Percentiles rank a stretch among this genome's conserved stretches.
These are phyloP conservation scores for Keiferia lycopersicella DNA, from an alignment of 2,888 invertebrate species.

Conservation along the genomic window DNA sequence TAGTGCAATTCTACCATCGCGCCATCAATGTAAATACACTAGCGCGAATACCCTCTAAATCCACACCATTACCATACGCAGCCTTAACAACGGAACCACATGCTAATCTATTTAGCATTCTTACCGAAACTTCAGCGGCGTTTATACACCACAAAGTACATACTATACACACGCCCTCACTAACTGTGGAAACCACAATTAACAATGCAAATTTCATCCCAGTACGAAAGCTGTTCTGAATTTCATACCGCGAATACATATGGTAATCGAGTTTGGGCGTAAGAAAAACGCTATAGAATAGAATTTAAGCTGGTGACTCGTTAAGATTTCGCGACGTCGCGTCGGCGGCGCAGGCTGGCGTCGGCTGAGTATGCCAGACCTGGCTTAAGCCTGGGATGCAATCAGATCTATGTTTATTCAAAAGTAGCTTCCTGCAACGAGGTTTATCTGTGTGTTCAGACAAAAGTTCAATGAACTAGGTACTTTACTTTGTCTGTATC, in stretches of 20 bases:
- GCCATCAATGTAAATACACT: slow-evolving; percentile 3
- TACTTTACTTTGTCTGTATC: too few relatives aligned
- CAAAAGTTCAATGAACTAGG: too few relatives aligned
- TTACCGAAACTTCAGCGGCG: slow-evolving; percentile 16
- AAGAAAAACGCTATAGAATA: slow-evolving; percentile 61
- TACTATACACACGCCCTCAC: slow-evolving; percentile 35
- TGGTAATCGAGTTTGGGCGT: slow-evolving; percentile 64
- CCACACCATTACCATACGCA: slow-evolving; percentile 21
- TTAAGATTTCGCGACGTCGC: slow-evolving; percentile 44
- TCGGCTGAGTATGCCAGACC: slow-evolving; percentile 23
- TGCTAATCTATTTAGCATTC: slow-evolving; percentile 22
- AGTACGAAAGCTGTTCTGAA: slow-evolving; percentile 67
- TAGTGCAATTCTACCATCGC: background rate
- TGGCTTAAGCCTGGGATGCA: slow-evolving; percentile 7
- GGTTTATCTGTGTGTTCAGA: too few relatives aligned
- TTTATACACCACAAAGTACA: slow-evolving; percentile 17
- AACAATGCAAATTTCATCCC: slow-evolving; percentile 75
- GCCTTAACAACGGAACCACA: slow-evolving; percentile 19
- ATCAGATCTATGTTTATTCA: background rate
- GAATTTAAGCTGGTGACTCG: slow-evolving; percentile 46
- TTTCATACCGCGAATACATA: slow-evolving; percentile 74
- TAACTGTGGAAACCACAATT: slow-evolving; percentile 61
- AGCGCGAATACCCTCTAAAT: background rate
- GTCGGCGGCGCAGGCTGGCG: slow-evolving; percentile 18
- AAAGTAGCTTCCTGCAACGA: background rate